Evolutionary conservation across 2,113 vertebrate genomes (phyloP), one percentile per base, ranked within the genome.

Genomic region (Oryzias woworae): DNA sequence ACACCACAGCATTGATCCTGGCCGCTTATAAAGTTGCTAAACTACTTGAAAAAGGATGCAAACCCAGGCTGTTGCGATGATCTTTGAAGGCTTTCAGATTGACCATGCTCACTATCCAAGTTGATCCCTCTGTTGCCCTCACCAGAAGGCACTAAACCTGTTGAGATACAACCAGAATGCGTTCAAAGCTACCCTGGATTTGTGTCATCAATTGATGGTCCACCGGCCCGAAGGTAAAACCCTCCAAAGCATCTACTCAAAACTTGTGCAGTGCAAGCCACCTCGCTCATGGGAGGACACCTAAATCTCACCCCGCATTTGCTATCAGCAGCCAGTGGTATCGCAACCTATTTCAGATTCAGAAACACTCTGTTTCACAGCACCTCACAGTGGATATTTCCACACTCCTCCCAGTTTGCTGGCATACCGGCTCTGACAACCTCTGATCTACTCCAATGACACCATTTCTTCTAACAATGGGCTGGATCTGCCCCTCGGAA

Each of bases 381-480:
- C 75, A 92, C 92, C 16, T n/a, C n/a, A n/a, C n/a, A n/a, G 91
- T 92, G 45, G 90, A 62, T 93, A 89, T 81, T 93, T 93, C 51
- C 81, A 89, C 75, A 85, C 28, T 77, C 17, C 49, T 89, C 91
- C 53, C 85, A 81, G n/a, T 93, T 80, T 55, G 77, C 89, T 1
- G n/a, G n/a, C n/a, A n/a, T n/a, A n/a, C n/a, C n/a, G n/a, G 91
- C 91, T 54, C 58, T 92, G 49, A 93, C 92, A n/a, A 0, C 92
- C 92, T 58, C 78, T 92, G n/a, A n/a, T n/a, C n/a, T 60, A 93
- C 92, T 18, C 92, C 92, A n/a, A n/a, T 22, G 91, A 93, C 73
- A 90, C 91, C 44, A 92, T 93, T 65, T 93, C 92, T 15, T 93
- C 92, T 5, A n/a, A 91, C 92, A 49, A 91, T 93, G 90, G 92